Base-by-base conservation (phyloP, 2,113 vertebrate species). In the Aegotheles bennettii region DNA sequence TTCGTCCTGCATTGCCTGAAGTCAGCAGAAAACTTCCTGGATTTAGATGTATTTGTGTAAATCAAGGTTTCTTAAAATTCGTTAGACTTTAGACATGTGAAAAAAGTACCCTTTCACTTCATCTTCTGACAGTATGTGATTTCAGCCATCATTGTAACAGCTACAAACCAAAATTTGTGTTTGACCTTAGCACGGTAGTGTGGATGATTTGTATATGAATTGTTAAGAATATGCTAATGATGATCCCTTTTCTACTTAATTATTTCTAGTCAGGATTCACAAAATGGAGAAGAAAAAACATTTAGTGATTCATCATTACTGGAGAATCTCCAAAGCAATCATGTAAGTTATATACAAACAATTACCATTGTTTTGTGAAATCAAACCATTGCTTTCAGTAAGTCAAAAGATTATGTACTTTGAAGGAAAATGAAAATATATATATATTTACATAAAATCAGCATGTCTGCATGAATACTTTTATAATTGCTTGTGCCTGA, bases 321-420 rank as follows among this genome's bases (percentile, higher is more conserved):
- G 97, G 99, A 99, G 98, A 99, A 99, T 96, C 98, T 99, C 96
- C 99, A 99, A 95, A 99, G 97, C 96, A 99, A 99, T 98, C 99
- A 99, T 96, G 99, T 99, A 98, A 99, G 99, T 98, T 94, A 60
- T 24, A 25, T 15, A 84, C 68, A 87, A 93, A 71, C 10, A 84
- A 28, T 57, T 82, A 36, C 6, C 17, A 19, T 25, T 79, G 3
- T 73, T 90, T 47, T 35, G 4, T 76, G 74, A 71, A 68, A 64
- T 79, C 31, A 59, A 57, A 43, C 38, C 10, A 25, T 83, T 77
- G 38, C 9, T 88, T 78, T 82, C 43, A 35, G 3, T 59, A 88
- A 77, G 28, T 57, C 16, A 60, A 50, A 77, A 68, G 13, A 38
- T 82, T 0, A 16, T 67, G 11, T 79, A 23, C 21, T 76, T 64